Evolutionary conservation across 2,113 vertebrate species (phyloP), one percentile per base, ranked within the genome.

Genomic region (Dasyornis broadbenti): DNA sequence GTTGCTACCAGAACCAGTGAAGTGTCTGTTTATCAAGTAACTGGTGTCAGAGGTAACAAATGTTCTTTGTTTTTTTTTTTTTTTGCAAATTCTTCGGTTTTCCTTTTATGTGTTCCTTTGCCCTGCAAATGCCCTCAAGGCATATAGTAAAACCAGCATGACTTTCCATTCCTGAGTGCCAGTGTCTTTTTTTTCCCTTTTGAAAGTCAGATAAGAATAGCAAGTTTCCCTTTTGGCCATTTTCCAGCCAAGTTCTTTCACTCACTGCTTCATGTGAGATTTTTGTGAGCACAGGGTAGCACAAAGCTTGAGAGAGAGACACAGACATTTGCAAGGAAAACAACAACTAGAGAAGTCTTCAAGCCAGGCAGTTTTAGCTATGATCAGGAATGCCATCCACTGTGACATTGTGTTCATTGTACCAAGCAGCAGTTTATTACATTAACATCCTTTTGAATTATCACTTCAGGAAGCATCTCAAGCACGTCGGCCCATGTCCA

Each of bases 391-490:
- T 83, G 68, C 47, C 47, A 69, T 66, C 64, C 33, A 2, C 60
- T 70, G 77, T 83, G 86, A 83, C 64, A 70, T 6, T 45, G 69
- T 57, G n/a, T 26, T 86, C 68, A 69, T 19, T 59, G 73, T 60
- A 92, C 14, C 47, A 85, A 82, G 69, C 53, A 54, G 45, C 39
- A 44, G 79, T 40, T 50, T 90, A 35, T 69, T 79, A n/a, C 53
- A 53, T 86, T 60, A 95, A 86, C 0, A 0, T 77, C 54, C 37
- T 91, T 94, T 53, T 65, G 80, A 89, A 86, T 72, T 90, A 85
- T 60, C 68, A 70, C 86, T 89, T 80, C 71, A 80, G 35, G 54
- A 90, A 83, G n/a, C 71, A 95, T 23, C 59, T 64, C 76, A 50
- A 54, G 37, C 59, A 83, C 0, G 5, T 17, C 0, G 0, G 39